Evolutionary conservation across 2,113 vertebrate species (phyloP), one percentile per base, ranked within the genome.

Genomic region (Alaudala cheleensis): DNA sequence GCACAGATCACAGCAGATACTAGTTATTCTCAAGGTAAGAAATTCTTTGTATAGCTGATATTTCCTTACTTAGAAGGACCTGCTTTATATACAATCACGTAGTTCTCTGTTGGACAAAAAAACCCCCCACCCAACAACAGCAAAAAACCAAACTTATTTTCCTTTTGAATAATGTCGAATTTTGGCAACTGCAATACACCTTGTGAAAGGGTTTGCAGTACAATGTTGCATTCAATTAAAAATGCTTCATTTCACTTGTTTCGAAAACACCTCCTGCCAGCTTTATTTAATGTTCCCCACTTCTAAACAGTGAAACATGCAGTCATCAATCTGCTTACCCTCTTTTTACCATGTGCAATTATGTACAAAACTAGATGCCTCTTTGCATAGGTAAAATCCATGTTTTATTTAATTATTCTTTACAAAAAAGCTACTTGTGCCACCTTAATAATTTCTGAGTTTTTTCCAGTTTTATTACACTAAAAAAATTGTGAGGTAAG

Each of bases 121-220:
- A n/a, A 57, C 8, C 47, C 47, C 14, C 33, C 26, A 57, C 21
- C 54, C 34, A 49, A 57, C 57, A 58, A 34, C 22, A 58, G 19
- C 40, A 54, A 54, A 54, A 31, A 26, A 37, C 25, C 16, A 39
- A 39, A 28, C 24, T 8, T 8, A 10, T 74, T 78, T 86, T 69
- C 12, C 34, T 86, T 86, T 34, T 7, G 22, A 84, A 87, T 19
- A 21, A 37, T 3, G 1, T 25, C 51, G 72, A 45, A 69, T 66
- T 50, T 72, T 72, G 66, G 9, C 39, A 82, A 22, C 49, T 44
- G 12, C 31, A 76, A 57, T 6, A 40, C 12, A 50, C 23, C 29
- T 64, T 33, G 51, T 0, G 1, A 51, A 56, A 69, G 6, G 12
- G 17, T 72, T 45, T 0, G 0, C 25, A 61, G 40, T 28, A 72